Base-by-base conservation (phyloP, 1,140 invertebrate genomes). In the Tribolium castaneum region DNA sequence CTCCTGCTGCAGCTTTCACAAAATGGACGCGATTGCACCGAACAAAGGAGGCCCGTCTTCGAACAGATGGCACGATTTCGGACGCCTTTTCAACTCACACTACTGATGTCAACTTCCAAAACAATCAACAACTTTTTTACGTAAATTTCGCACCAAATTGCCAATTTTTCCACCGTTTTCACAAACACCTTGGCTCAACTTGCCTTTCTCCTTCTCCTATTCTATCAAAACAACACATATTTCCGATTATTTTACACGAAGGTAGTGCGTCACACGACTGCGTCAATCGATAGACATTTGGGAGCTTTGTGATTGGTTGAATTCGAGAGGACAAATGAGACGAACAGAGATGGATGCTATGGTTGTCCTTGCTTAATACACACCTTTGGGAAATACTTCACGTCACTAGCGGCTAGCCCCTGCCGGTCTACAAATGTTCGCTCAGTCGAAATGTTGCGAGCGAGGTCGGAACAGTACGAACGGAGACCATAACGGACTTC, bases 201-300 rank as follows among this genome's bases (percentile, higher is more conserved):
- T 13, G 59, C 54, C 59, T 66, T 66, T 66, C 59, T 66, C 30
- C 30, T 66, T 66, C 59, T 12, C 25, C 59, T 35, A 66, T 30
- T 35, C 59, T 66, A 66, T 66, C 59, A 66, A 66, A 66, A 66
- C 59, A 66, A 66, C 59, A 35, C 10, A 13, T 52, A 14, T 59
- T 22, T 59, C 54, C 19, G 54, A 59, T 59, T 66, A n/a, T n/a
- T n/a, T n/a, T n/a, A 35, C 30, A 34, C 30, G 59, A 35, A 1
- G 12, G 30, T 50, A 76, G 16, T 19, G 76, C 78, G 75, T 74
- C 73, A 78, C 54, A 30, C 49, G 14, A 35, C 76, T 80, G 81
- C 81, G 79, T 80, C 81, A 82, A 82, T 82, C 81, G 81, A 82
- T 82, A 71, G 6, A 13, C 22, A 22, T 35, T 39, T 22, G 39